These are phyloP conservation scores for Pristiophorus japonicus DNA, from an alignment of 2,113 vertebrate species.

Conservation along the genomic window DNA sequence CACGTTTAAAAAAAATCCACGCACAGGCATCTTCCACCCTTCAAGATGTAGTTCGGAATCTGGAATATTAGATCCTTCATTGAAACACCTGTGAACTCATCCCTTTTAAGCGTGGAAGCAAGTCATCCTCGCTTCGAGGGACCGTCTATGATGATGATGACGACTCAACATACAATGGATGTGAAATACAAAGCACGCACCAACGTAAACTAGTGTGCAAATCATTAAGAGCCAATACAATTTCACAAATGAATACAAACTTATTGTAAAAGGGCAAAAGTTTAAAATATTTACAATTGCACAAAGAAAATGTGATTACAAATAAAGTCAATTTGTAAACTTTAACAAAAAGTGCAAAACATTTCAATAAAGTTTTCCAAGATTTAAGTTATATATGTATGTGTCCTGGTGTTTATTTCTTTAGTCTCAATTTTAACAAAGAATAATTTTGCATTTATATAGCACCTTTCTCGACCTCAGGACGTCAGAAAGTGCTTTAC, in stretches of 20 bases:
- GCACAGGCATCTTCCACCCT: too few relatives aligned
- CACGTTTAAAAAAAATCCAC: too few relatives aligned
- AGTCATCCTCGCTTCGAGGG: too few relatives aligned
- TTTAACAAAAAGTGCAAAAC: not conserved
- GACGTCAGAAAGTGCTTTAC: not conserved
- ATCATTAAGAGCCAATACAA: not conserved
- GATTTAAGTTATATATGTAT: not conserved
- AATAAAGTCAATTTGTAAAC: not conserved
- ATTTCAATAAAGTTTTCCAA: not conserved
- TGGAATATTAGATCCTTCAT: too few relatives aligned
- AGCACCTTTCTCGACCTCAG: not conserved
- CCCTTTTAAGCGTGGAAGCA: too few relatives aligned
- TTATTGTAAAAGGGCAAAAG: not conserved
- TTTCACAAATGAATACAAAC: not conserved
- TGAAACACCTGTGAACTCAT: too few relatives aligned
- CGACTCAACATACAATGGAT: not conserved
- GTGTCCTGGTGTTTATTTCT: too few relatives aligned
- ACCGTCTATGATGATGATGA: too few relatives aligned
- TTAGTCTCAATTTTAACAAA: too few relatives aligned
- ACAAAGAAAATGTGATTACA: not conserved
- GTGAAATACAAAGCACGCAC: not conserved
- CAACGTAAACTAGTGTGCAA: not conserved
- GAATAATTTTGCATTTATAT: not conserved
- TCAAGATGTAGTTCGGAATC: too few relatives aligned
- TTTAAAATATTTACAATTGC: not conserved